Evolutionary conservation across 2,888 invertebrate species (phyloP).

Genomic region (Sisyra terminalis): DNA sequence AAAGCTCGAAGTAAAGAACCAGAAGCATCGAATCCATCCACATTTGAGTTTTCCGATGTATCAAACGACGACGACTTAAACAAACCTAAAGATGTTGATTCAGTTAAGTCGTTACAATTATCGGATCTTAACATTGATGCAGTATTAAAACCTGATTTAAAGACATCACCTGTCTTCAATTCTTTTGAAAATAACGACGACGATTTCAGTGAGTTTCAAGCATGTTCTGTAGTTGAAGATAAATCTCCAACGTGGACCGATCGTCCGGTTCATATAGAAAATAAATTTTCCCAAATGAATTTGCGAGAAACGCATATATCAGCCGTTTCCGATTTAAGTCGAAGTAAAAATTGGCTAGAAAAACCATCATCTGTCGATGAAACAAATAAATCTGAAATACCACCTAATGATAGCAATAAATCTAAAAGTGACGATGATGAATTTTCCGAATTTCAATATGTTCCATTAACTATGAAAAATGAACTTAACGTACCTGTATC

Average conservation of each 20-base stretch:
- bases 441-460: constrained; percentile 26
- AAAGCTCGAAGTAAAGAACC: neutral
- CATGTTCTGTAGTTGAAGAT: constrained; percentile 31
- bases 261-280: constrained; percentile 6
- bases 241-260: constrained; percentile 17
- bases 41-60: neutral
- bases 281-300: constrained; percentile 10
- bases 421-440: constrained; percentile 20
- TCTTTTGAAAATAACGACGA: neutral
- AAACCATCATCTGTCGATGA: neutral
- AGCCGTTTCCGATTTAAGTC: constrained; percentile 4
- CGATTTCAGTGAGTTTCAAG: constrained; percentile 20
- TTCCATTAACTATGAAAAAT: constrained; percentile 13
- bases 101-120: constrained; percentile 18
- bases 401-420: constrained; percentile 14
- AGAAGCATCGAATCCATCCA: neutral
- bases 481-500: constrained; percentile 3
- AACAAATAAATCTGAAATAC: constrained; percentile 1
- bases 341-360: neutral
- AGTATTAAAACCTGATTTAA: constrained; percentile 7
- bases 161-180: constrained; percentile 1
- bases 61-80: neutral
- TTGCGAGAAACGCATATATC: constrained; percentile 26
- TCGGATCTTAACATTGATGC: constrained; percentile 11
- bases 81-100: constrained; percentile 13